phyloP scores from a whole-genome alignment of 2,888 invertebrate species.

The Ichneumoninae sp. region DNA sequence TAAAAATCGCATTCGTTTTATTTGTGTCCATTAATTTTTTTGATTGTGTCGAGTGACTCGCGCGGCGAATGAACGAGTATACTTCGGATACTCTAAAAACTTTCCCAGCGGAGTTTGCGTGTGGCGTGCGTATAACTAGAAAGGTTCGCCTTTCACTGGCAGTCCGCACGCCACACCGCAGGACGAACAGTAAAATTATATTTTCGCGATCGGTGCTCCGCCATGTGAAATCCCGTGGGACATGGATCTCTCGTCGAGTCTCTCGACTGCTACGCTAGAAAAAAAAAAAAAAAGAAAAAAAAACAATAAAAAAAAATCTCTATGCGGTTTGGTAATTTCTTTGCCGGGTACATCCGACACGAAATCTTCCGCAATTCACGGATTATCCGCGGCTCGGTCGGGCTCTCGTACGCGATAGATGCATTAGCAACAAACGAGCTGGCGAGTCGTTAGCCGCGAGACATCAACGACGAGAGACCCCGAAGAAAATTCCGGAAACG shows the following conservation, averaged over 20 bases:
- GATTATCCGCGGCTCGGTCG: constrained; percentile 68
- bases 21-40: neutral
- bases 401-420: constrained; percentile 64
- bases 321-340: constrained; percentile 43
- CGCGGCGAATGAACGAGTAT: neutral
- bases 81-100: constrained; percentile 48
- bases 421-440: constrained; percentile 33
- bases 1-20: neutral
- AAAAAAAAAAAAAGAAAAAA: constrained; percentile 2
- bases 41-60: neutral
- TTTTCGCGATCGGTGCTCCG: constrained; percentile 36
- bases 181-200: constrained; percentile 39
- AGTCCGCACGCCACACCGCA: constrained; percentile 30
- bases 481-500: constrained; percentile 68
- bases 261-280: neutral
- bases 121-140: constrained; percentile 44
- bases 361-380: constrained; percentile 60
- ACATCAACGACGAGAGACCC: constrained; percentile 55
- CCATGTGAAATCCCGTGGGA: constrained; percentile 6
- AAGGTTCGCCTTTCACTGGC: constrained; percentile 46
- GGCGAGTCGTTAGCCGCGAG: constrained; percentile 47
- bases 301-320: neutral
- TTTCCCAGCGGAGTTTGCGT: constrained; percentile 45
- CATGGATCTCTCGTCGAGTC: neutral
- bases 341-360: constrained; percentile 29